A percentile compares a stretch with the other conserved stretches of the same genome.
These are phyloP conservation scores for Camptogramma bilineatum DNA, from an alignment of 2,888 invertebrate species.

Conservation along the genomic window DNA sequence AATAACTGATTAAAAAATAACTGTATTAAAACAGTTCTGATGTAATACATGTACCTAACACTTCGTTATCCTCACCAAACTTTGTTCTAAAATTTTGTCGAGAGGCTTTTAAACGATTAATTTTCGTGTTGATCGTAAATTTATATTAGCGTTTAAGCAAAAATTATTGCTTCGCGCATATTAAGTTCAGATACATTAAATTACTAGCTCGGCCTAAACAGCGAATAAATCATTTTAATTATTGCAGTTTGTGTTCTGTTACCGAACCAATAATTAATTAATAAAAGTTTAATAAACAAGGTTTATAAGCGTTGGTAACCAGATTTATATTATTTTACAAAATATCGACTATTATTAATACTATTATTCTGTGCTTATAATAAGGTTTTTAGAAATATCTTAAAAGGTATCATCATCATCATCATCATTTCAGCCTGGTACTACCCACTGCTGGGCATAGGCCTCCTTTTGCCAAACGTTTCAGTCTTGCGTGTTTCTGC, in stretches of 20 bases:
- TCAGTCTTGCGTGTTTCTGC: too few species aligned
- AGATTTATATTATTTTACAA: neutral
- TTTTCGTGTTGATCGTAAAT: slow-evolving; percentile 56
- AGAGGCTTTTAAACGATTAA: slow-evolving; percentile 51
- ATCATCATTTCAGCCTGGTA: too few species aligned
- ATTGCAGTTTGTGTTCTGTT: slow-evolving; percentile 15
- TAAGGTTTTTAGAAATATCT: too few species aligned
- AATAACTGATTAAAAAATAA: too few species aligned
- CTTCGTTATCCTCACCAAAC: slow-evolving; percentile 35
- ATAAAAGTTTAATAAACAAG: slow-evolving; percentile 7
- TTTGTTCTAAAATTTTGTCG: slow-evolving; percentile 46
- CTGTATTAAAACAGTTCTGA: slow-evolving; percentile 10
- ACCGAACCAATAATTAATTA: neutral
- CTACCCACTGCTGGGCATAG: too few species aligned
- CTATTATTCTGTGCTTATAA: too few species aligned
- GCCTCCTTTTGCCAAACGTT: too few species aligned
- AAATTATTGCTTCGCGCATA: slow-evolving; percentile 48
- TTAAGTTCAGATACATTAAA: slow-evolving; percentile 39
- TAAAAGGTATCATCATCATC: too few species aligned
- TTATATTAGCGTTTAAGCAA: slow-evolving; percentile 54
- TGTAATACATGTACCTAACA: slow-evolving; percentile 13
- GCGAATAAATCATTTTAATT: slow-evolving; percentile 27
- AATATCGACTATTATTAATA: too few species aligned
- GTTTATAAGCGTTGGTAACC: neutral
- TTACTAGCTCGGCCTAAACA: slow-evolving; percentile 24